phyloP scores from a whole-genome alignment of 2,113 vertebrate species.

The Cromileptes altivelis region DNA sequence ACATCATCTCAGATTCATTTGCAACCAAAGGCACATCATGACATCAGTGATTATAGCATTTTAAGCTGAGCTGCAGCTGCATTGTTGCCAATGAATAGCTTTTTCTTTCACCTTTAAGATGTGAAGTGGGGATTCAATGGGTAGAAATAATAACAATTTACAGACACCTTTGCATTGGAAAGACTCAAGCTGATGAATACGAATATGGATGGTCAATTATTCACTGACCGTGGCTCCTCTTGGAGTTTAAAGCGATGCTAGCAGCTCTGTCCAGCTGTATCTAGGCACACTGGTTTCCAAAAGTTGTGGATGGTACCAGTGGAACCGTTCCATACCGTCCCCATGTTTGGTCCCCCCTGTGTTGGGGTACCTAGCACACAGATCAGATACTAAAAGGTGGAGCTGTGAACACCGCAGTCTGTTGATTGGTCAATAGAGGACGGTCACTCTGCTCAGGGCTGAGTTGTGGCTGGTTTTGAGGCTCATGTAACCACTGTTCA shows the following conservation, averaged over 20 bases:
- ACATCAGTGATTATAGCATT: slow-evolving; percentile 49
- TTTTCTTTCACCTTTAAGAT: slow-evolving; percentile 3
- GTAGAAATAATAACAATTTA: slow-evolving; percentile 1
- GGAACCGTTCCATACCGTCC: no score
- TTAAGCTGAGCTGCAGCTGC: slow-evolving; percentile 52
- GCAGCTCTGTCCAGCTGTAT: not conserved
- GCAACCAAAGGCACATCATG: slow-evolving; percentile 45
- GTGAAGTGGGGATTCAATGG: slow-evolving; percentile 3
- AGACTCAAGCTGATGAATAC: slow-evolving; percentile 7
- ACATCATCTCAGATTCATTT: slow-evolving; percentile 56
- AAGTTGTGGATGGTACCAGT: no score
- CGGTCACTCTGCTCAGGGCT: no score
- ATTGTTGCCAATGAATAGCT: slow-evolving; percentile 22
- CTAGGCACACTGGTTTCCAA: not conserved
- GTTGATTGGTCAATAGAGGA: no score
- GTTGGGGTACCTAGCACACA: no score
- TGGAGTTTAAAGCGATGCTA: not conserved
- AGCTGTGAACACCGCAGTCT: no score
- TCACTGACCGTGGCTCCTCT: not conserved
- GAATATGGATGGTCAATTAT: not conserved
- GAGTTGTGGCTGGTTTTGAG: no score
- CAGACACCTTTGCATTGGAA: not conserved
- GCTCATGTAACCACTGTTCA: no score
- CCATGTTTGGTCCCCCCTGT: no score
- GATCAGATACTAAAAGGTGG: no score